Conservation (phyloP, 1,140 invertebrate genomes). For the Medauroidea extradentata region DNA sequence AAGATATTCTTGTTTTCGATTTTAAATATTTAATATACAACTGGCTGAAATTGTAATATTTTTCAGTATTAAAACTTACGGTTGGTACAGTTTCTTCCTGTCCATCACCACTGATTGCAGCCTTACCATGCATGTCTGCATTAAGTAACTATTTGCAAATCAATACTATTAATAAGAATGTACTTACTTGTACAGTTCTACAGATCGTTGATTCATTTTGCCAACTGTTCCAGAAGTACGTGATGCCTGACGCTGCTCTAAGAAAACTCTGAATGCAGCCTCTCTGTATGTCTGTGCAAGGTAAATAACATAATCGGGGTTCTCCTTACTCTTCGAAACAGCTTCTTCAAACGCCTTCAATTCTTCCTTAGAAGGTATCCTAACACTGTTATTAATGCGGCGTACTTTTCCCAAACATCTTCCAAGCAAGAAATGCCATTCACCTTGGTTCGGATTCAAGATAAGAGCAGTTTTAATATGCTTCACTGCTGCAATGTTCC, state of each 20-base stretch:
- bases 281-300: not conserved
- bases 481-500: not conserved
- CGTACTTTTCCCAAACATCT: not conserved
- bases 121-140: no score
- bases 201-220: not conserved
- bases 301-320: not conserved
- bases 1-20: no score
- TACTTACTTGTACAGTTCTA: not conserved
- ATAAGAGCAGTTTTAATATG: not conserved
- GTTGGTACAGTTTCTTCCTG: no score
- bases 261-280: not conserved
- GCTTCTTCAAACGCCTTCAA: not conserved
- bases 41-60: no score
- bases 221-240: not conserved
- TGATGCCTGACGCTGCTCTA: not conserved
- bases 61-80: no score
- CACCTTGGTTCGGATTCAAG: not conserved
- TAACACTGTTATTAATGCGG: not conserved
- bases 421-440: conserved; percentile 3
- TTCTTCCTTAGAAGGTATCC: not conserved
- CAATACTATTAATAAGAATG: no score
- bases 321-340: not conserved
- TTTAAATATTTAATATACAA: no score
- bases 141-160: no score
- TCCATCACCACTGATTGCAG: no score